Percentiles rank a stretch among this genome's conserved stretches.
Evolutionary conservation across 1,140 invertebrate species (phyloP).

Genomic region (Neodiprion virginianus): DNA sequence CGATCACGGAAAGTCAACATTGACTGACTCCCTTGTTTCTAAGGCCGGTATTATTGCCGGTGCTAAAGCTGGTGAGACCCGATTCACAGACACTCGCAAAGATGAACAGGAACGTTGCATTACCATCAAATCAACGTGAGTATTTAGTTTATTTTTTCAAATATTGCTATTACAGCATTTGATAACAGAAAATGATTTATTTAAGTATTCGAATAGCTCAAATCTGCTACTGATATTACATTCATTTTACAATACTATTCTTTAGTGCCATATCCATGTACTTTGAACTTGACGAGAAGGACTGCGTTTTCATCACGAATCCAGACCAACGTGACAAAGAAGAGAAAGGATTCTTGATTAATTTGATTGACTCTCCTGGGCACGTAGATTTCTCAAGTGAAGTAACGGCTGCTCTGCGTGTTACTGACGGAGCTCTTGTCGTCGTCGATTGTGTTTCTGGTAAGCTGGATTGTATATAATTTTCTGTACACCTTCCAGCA

Average conservation of each 20-base stretch:
- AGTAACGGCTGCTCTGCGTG: constrained; percentile 97
- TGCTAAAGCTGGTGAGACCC: constrained; percentile 97
- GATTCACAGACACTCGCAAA: constrained; percentile 99
- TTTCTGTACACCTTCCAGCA: constrained; percentile 58
- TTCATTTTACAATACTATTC: constrained; percentile 31
- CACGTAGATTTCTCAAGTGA: constrained; percentile 99
- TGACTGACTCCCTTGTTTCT: constrained; percentile 98
- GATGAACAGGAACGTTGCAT: constrained; percentile 99
- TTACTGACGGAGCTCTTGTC: constrained; percentile 98
- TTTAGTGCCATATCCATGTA: constrained; percentile 96
- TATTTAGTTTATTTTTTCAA: constrained; percentile 37
- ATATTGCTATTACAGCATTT: constrained; percentile 12
- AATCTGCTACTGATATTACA: neutral
- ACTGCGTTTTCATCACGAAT: constrained; percentile 89
- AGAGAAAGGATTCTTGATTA: constrained; percentile 97
- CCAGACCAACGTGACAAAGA: constrained; percentile 88
- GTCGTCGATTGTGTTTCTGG: constrained; percentile 99
- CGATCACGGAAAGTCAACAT: constrained; percentile 99
- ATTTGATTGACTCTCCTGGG: constrained; percentile 98
- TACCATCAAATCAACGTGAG: constrained; percentile 99
- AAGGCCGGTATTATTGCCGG: constrained; percentile 99
- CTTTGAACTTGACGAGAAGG: constrained; percentile 94
- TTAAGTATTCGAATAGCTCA: neutral
- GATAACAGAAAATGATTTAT: neutral
- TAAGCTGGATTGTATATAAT: constrained; percentile 55